Base-by-base conservation (phyloP, 2,113 vertebrate species). In the Pelvicachromis taeniatus region DNA sequence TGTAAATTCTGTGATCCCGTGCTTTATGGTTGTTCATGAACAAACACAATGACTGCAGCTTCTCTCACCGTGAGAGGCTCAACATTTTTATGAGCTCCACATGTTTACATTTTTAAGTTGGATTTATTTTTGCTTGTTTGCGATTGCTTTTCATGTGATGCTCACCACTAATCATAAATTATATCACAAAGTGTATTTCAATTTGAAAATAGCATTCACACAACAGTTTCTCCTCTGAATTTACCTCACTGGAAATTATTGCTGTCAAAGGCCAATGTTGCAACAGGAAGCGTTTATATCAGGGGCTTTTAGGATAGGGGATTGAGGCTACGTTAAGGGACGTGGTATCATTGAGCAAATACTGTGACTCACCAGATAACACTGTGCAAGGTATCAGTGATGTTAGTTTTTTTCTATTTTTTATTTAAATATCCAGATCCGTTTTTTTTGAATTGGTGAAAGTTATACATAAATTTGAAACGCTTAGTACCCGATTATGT, bases 1-100 rank as follows among this genome's bases (percentile, higher is more conserved):
- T 83, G 90, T 91, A 89, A 91, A 83, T 54, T 12, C 14, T 14
- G 31, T 33, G 12, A 83, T 87, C 73, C 75, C 9, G 3, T 56
- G 40, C 50, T 84, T 61, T 77, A 14, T 35, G 4, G 26, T 77
- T 79, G 14, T 56, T 83, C 9, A 54, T 68, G 23, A 79, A 40
- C 29, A 77, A 45, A 77, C 58, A 78, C 58, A 58, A n/a, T n/a
- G 9, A 82, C 38, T 77, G 5, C 6, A 59, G 23, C 50, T 9
- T 35, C 17, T 16, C 31, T 7, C 11, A 4, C 23, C 1, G 3
- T 6, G 31, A 65, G 40, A 10, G 53, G 19, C 19, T 29, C 65
- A 48, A 31, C 50, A 29, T 19, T 23, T 19, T 50, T n/a, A 45
- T 40, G 61, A 29, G 65, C 38, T 16, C 21, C 6, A 0, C 40